Conservation (phyloP, 64 coral and sea anemone species). For the Orbicella faveolata region DNA sequence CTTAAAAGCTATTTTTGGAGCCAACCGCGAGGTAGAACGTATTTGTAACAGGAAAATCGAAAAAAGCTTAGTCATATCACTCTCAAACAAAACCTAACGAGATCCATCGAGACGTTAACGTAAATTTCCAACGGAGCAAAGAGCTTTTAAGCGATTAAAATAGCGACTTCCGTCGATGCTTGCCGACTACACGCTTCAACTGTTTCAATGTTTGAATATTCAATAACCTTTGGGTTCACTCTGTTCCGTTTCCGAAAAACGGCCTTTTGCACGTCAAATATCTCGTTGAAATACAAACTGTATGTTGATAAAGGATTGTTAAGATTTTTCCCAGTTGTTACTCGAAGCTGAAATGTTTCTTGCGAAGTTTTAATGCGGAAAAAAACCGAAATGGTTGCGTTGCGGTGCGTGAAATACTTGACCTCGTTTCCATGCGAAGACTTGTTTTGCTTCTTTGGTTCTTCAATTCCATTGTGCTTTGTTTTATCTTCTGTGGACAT, state of each 20-base stretch:
- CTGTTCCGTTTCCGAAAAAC: constrained; percentile 37
- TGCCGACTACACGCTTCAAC: constrained; percentile 20
- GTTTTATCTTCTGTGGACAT: constrained; percentile 35
- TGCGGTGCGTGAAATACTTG: constrained; percentile 46
- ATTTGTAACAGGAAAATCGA: constrained; percentile 2
- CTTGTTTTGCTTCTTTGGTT: constrained; percentile 36
- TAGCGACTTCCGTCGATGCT: neutral
- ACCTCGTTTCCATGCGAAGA: constrained; percentile 51
- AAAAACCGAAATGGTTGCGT: constrained; percentile 38
- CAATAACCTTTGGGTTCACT: constrained; percentile 41
- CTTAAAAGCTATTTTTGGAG: constrained; percentile 38
- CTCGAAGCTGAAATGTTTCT: neutral
- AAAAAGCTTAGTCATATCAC: neutral
- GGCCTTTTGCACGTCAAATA: neutral
- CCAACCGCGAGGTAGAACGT: neutral
- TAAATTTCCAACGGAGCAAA: neutral
- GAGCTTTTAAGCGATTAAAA: neutral
- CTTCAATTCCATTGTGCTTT: constrained; percentile 31
- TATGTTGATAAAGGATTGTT: neutral
- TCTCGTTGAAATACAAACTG: neutral
- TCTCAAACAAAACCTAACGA: neutral
- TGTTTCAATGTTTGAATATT: constrained; percentile 41
- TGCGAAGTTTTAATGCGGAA: neutral
- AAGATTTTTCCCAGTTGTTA: neutral
- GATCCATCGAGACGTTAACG: neutral